A percentile compares a stretch with the other conserved stretches of the same genome.
phyloP scores from a whole-genome alignment of 2,797 vertebrate genomes.

The Xenopus petersii region DNA sequence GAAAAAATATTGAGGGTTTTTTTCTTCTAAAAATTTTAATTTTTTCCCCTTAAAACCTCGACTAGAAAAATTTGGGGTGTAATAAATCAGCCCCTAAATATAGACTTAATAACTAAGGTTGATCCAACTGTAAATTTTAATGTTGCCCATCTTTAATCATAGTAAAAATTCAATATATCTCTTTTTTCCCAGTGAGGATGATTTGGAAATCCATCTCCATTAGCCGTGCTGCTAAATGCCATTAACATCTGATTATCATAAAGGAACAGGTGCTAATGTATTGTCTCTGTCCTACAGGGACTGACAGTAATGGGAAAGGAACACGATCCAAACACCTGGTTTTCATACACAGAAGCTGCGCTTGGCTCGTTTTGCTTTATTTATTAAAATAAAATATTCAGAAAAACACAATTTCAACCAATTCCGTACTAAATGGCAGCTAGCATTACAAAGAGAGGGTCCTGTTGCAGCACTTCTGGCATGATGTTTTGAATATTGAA shows the following conservation, averaged over 20 bases:
- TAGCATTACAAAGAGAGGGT: no score
- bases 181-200: background rate
- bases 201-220: background rate
- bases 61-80: no score
- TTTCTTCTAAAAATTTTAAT: no score
- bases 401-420: no score
- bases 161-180: background rate
- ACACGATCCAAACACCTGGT: background rate
- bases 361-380: background rate
- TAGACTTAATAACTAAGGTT: no score
- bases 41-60: no score
- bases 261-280: background rate
- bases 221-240: background rate
- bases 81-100: no score
- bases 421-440: no score
- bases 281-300: background rate
- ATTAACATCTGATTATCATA: background rate
- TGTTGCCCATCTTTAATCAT: background rate
- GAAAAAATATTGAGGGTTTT: no score
- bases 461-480: background rate
- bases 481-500: background rate
- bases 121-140: no score
- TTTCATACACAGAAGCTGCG: background rate
- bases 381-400: no score
- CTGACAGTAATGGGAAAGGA: background rate